phyloP scores from a whole-genome alignment of 2,888 invertebrate genomes.

The Metellina segmentata region DNA sequence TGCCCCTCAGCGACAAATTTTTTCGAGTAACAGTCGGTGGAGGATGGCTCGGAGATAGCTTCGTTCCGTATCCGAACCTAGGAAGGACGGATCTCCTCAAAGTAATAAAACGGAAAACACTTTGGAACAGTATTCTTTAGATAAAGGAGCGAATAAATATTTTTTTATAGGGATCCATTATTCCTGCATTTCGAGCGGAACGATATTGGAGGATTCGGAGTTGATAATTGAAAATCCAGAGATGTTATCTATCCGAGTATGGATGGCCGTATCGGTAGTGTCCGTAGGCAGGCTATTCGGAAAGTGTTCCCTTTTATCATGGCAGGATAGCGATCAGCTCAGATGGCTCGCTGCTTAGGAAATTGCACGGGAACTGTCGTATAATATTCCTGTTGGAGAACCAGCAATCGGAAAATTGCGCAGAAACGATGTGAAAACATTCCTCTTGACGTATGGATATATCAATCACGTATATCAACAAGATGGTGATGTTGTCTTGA shows the following conservation, averaged over 20 bases:
- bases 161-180: conserved; percentile 36
- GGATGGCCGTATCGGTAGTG: background rate
- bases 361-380: background rate
- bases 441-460: background rate
- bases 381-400: background rate
- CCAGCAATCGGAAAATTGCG: background rate
- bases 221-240: conserved; percentile 40
- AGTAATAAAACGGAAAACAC: conserved; percentile 23
- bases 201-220: conserved; percentile 17
- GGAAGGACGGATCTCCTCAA: conserved; percentile 29
- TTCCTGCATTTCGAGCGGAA: conserved; percentile 34
- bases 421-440: background rate
- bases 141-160: conserved; percentile 17
- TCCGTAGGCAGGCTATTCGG: background rate
- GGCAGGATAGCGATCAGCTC: no score
- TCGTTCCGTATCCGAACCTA: conserved; percentile 31
- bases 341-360: no score
- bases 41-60: conserved; percentile 16
- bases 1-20: conserved; percentile 62
- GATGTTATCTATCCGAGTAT: conserved; percentile 25
- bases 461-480: background rate
- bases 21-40: conserved; percentile 36
- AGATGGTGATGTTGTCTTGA: background rate
- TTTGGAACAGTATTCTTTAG: conserved; percentile 9
- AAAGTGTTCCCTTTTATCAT: background rate